phyloP scores from a whole-genome alignment of 2,797 vertebrate genomes.

The Anabacerthia variegaticeps region DNA sequence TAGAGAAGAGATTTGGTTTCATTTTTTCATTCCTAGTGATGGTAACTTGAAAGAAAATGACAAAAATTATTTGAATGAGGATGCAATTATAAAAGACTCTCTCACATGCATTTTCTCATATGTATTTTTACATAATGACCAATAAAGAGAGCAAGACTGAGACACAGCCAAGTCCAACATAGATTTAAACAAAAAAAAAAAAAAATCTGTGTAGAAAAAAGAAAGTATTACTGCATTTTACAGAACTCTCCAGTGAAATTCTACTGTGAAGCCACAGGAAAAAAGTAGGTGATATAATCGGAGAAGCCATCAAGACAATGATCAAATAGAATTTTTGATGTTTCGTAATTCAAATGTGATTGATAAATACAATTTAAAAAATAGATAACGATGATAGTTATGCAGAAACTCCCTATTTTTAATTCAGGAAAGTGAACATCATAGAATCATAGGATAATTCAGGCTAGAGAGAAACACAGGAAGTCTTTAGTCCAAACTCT shows the following conservation, averaged over 20 bases:
- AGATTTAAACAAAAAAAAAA: not conserved
- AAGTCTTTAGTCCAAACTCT: not conserved
- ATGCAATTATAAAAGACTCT: not conserved
- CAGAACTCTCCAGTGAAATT: not conserved
- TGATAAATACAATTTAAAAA: not conserved
- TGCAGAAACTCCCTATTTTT: not conserved
- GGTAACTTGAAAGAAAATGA: not conserved
- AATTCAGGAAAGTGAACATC: not conserved
- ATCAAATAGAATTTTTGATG: not conserved
- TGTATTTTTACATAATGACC: not conserved
- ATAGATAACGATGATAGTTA: not conserved
- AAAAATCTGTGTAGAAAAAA: not conserved
- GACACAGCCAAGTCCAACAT: not conserved
- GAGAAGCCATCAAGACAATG: not conserved
- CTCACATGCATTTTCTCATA: not conserved
- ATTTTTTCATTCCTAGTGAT: not conserved
- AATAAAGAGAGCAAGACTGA: not conserved
- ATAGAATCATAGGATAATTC: not conserved
- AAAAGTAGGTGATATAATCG: not conserved
- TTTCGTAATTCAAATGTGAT: not conserved
- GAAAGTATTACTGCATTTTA: not conserved
- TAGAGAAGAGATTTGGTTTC: not conserved
- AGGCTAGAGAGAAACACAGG: not conserved
- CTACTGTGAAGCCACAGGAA: not conserved
- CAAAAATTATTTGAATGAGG: not conserved